Evolutionary conservation across 2,113 vertebrate genomes (phyloP), one percentile per base, ranked within the genome.

Genomic region (Echinops telfairi): DNA sequence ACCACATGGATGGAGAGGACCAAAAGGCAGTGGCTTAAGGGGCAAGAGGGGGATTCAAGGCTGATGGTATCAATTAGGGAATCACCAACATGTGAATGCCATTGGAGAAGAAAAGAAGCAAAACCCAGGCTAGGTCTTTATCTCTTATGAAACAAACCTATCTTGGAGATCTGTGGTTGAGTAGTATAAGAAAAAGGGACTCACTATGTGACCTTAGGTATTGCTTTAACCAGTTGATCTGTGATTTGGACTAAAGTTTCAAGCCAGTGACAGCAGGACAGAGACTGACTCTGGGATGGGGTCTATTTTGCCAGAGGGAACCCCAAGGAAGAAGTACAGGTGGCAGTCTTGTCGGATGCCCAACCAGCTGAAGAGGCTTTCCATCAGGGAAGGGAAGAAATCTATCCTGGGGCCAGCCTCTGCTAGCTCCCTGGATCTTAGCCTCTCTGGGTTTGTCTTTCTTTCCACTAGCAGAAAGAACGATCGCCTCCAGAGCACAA

Each of bases 91-190:
- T 62, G 40, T 85, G 38, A 58, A 75, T 0, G 77, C 20, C 27
- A 84, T 10, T 70, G 36, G 38, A 87, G 33, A 80, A 92, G 36
- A 96, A 89, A 68, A 2, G 53, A 71, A 77, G 27, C 6, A 33
- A 86, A 94, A 40, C 31, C 43, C 80, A 7, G 0, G 19, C 4
- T 29, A 23, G 29, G 22, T 79, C 27, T 75, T 92, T 47, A 75
- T 1, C 27, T 19, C 77, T 78, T 83, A 80, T 85, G 23, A 77
- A 90, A 92, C 16, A 88, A 90, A 80, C 20, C 70, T 7, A 31
- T 36, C 36, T 43, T 66, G 14, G 7, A 73, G 62, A 43, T 40
- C 10, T 78, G 36, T 53, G 33, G 12, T 64, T 85, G 23, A 40
- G 4, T 47, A 68, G 84, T 36, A 58, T 22, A 68, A 25, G 25